Evolutionary conservation across 2,888 invertebrate genomes (phyloP).

Genomic region (Tipula confusa): DNA sequence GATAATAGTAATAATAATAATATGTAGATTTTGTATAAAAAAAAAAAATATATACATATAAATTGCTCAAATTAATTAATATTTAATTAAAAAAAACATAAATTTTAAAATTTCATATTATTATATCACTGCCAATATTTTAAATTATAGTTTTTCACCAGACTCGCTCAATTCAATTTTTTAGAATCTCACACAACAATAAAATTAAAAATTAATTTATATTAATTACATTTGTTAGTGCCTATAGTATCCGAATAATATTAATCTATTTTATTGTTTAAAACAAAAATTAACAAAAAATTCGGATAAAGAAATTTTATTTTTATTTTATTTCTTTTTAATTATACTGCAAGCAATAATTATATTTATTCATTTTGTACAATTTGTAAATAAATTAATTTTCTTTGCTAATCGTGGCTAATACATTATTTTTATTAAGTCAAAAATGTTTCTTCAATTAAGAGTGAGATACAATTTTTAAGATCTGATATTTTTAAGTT

Average conservation of each 20-base stretch:
- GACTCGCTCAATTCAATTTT: neutral
- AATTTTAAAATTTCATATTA: neutral
- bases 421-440: neutral
- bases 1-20: constrained; percentile 6
- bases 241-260: constrained; percentile 5
- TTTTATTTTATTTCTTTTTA: neutral
- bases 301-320: neutral
- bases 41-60: no score
- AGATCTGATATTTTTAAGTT: neutral
- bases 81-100: neutral
- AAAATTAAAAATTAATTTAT: neutral
- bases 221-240: constrained; percentile 3
- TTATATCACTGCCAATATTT: neutral
- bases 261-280: neutral
- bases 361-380: neutral
- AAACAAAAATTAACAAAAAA: neutral
- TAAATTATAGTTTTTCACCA: neutral
- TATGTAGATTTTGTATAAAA: neutral
- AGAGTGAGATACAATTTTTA: constrained; percentile 1
- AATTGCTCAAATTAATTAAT: neutral
- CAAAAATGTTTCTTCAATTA: neutral
- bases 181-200: neutral
- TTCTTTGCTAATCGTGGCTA: neutral
- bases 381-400: neutral
- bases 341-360: neutral